Conservation (phyloP, 1,140 invertebrate genomes). For the Anthonomus grandis region DNA sequence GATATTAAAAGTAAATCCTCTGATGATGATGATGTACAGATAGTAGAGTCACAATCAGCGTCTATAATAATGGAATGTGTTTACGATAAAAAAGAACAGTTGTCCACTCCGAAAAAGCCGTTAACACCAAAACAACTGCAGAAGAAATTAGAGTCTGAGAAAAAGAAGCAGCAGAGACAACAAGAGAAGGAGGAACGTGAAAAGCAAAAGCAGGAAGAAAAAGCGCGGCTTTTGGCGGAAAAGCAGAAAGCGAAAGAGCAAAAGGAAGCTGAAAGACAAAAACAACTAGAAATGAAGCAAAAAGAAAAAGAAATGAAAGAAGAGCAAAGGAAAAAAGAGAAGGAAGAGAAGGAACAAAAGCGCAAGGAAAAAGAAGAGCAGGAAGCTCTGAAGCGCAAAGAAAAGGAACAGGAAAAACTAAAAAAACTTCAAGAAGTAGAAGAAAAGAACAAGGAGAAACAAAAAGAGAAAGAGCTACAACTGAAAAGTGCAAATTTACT, state of each 20-base stretch:
- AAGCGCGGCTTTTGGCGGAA: conserved; percentile 52
- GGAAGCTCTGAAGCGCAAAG: conserved; percentile 44
- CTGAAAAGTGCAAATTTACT: conserved; percentile 72
- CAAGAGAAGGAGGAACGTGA: conserved; percentile 55
- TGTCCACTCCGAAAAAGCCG: conserved; percentile 45
- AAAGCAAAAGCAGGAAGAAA: conserved; percentile 50
- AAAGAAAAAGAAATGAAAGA: conserved; percentile 33
- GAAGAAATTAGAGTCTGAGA: conserved; percentile 52
- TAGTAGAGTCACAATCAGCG: too few species aligned
- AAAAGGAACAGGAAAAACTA: conserved; percentile 50
- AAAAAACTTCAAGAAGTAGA: conserved; percentile 57
- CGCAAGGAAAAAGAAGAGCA: conserved; percentile 50
- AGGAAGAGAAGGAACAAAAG: conserved; percentile 52
- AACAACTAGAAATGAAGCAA: conserved; percentile 51
- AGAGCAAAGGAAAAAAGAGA: conserved; percentile 47
- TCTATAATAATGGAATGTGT: not conserved
- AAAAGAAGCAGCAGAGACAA: conserved; percentile 52
- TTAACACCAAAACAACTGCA: conserved; percentile 51
- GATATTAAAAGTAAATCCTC: too few species aligned
- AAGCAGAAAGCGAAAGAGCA: conserved; percentile 57
- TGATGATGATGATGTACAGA: too few species aligned
- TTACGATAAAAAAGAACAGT: conserved; percentile 13
- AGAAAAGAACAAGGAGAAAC: conserved; percentile 59
- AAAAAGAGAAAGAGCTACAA: conserved; percentile 63
- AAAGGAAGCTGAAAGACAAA: conserved; percentile 44